These are phyloP conservation scores for Aurelia coerulea DNA, from an alignment of 30 jellyfish, hydroid and myxozoan species.

Conservation along the genomic window DNA sequence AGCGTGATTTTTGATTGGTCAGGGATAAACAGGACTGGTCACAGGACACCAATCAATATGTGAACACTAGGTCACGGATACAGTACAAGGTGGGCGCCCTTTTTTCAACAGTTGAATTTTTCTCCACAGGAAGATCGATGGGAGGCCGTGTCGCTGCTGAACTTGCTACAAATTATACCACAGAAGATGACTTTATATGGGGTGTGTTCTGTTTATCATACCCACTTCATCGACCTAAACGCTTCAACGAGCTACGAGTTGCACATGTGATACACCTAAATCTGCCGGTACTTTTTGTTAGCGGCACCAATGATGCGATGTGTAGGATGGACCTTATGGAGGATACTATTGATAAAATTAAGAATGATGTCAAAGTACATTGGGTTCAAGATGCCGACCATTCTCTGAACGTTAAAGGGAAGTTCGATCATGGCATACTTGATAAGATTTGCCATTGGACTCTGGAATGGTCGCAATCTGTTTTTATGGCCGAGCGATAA, in stretches of 20 bases:
- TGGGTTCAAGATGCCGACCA: constrained; percentile 90
- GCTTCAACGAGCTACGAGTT: constrained; percentile 64
- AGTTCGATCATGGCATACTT: constrained; percentile 13
- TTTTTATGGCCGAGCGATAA: constrained; percentile 61
- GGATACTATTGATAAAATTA: constrained; percentile 26
- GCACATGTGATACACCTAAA: constrained; percentile 64
- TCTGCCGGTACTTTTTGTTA: constrained; percentile 68
- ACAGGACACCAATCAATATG: no score
- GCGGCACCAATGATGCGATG: constrained; percentile 86
- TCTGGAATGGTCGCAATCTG: constrained; percentile 62
- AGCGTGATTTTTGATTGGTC: no score
- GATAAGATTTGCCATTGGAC: constrained; percentile 42
- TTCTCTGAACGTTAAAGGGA: constrained; percentile 60
- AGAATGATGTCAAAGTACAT: constrained; percentile 45
- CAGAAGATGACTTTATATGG: constrained; percentile 31
- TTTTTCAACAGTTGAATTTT: no score
- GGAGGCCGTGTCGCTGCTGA: constrained; percentile 95
- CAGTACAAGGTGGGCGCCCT: no score
- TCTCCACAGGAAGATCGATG: constrained; percentile 82
- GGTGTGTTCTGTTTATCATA: constrained; percentile 79
- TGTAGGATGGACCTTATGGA: constrained; percentile 82
- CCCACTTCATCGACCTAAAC: constrained; percentile 79
- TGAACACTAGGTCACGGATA: no score
- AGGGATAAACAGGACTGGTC: no score
- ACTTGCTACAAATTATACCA: constrained; percentile 51